Base-by-base conservation (phyloP, 2,113 vertebrate species). In the Orycteropus afer region DNA sequence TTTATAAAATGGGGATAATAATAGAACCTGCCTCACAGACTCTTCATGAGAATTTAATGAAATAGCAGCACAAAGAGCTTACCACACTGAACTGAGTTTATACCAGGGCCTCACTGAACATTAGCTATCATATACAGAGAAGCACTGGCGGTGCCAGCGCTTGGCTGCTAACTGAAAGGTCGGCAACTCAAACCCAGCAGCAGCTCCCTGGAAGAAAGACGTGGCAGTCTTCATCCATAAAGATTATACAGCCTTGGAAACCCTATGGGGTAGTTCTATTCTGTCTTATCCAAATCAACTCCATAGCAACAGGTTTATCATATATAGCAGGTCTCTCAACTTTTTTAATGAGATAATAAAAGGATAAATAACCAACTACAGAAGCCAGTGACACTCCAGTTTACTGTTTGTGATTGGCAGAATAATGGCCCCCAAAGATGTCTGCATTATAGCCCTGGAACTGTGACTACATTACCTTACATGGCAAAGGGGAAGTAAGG, bases 361-460 rank as follows among this genome's bases (percentile, higher is more conserved):
- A 93, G 25, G 53, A 79, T 51, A 92, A 93, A 69, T 32, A 42
- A 88, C 29, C 42, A 90, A 49, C 89, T 95, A 94, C 96, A 93
- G 37, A 93, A 15, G 25, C 37, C 49, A 94, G 14, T 45, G 90
- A 78, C 90, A 90, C 82, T 82, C 65, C 34, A 81, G 53, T 84
- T 95, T 79, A 85, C 34, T 67, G n/a, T 27, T 81, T 81, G 23
- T 63, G 47, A n/a, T 40, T 71, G 42, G 59, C 77, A 89, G 63
- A 92, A 90, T 65, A 93, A 18, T 40, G 49, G 3, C 14, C 67
- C 9, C 7, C 18, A 40, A 76, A 86, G 23, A 73, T 81, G 51
- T 82, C 76, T 74, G 23, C 49, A 29, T 82, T 59, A 73, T 91
- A 89, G 82, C 57, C 85, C 87, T 59, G 49, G 78, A 93, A 89